Evolutionary conservation across 1,140 invertebrate species (phyloP).

Genomic region (Drosophila repletoides): DNA sequence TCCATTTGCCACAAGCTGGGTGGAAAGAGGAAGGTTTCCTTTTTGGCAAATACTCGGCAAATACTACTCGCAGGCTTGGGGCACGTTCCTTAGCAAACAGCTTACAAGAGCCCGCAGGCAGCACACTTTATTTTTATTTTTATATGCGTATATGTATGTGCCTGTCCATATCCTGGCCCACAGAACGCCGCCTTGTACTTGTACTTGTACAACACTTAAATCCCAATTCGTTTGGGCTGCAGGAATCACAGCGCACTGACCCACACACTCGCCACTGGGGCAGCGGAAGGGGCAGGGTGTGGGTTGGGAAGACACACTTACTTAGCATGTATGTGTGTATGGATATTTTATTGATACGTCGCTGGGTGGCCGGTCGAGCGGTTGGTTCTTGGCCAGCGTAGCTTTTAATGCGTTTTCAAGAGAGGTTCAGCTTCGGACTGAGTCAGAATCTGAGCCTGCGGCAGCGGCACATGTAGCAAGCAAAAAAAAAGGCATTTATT

Average conservation of each 20-base stretch:
- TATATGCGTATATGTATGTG: constrained; percentile 26
- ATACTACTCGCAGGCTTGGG: constrained; percentile 29
- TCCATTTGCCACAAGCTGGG: constrained; percentile 21
- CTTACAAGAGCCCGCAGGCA: constrained; percentile 37
- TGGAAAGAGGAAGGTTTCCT: constrained; percentile 42
- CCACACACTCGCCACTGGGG: constrained; percentile 14
- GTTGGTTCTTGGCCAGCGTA: constrained; percentile 6
- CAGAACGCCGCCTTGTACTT: constrained; percentile 47
- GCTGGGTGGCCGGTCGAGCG: constrained; percentile 35
- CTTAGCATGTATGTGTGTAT: constrained; percentile 81
- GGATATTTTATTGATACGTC: constrained; percentile 79
- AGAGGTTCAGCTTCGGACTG: constrained; percentile 4
- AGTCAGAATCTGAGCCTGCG: not conserved
- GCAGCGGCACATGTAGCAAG: constrained; percentile 26
- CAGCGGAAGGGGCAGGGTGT: not conserved
- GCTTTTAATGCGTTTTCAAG: constrained; percentile 73
- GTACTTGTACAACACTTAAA: constrained; percentile 75
- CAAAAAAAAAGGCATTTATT: constrained; percentile 21
- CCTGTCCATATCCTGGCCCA: not conserved
- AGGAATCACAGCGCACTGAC: constrained; percentile 68
- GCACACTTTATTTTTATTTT: constrained; percentile 72
- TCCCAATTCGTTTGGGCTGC: constrained; percentile 73
- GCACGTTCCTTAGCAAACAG: constrained; percentile 57
- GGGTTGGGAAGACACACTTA: constrained; percentile 48
- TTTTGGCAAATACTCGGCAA: constrained; percentile 31